These are phyloP conservation scores for Tridacna crocea DNA, from an alignment of 2,888 invertebrate genomes.

Conservation along the genomic window DNA sequence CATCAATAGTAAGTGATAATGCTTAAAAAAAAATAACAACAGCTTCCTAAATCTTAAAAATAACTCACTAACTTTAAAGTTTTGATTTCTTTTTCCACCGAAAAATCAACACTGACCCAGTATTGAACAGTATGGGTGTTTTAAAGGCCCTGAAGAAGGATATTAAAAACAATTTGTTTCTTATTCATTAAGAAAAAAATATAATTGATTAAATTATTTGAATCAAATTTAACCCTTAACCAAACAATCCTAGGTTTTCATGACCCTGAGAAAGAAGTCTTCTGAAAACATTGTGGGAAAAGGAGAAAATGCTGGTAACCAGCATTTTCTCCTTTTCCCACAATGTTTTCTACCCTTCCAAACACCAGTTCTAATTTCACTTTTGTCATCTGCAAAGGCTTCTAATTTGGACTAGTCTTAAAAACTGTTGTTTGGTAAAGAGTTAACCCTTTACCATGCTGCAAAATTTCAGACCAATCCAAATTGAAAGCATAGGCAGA, in stretches of 20 bases:
- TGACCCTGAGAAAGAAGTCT: too few relatives aligned
- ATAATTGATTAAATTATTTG: too few relatives aligned
- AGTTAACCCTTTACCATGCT: not conserved
- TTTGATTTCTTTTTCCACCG: not conserved
- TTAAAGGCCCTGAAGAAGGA: too few relatives aligned
- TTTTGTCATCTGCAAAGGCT: too few relatives aligned
- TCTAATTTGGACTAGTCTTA: not conserved
- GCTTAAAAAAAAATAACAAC: not conserved
- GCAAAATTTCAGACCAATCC: not conserved
- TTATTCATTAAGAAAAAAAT: too few relatives aligned
- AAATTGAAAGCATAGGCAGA: not conserved
- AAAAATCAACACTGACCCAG: too few relatives aligned
- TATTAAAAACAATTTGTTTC: too few relatives aligned
- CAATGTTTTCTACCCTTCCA: not conserved
- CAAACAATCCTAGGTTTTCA: too few relatives aligned
- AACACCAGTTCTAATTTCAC: not conserved
- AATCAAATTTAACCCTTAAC: not conserved
- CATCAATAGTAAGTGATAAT: not conserved
- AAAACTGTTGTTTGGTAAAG: too few relatives aligned
- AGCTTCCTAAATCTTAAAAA: not conserved
- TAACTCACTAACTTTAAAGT: not conserved
- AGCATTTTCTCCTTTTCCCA: conserved; percentile 6
- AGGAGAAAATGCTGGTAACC: not conserved
- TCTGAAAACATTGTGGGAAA: not conserved
- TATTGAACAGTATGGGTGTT: not conserved